Conservation (phyloP, 2,888 invertebrate species). For the Stenichneumon culpator region DNA sequence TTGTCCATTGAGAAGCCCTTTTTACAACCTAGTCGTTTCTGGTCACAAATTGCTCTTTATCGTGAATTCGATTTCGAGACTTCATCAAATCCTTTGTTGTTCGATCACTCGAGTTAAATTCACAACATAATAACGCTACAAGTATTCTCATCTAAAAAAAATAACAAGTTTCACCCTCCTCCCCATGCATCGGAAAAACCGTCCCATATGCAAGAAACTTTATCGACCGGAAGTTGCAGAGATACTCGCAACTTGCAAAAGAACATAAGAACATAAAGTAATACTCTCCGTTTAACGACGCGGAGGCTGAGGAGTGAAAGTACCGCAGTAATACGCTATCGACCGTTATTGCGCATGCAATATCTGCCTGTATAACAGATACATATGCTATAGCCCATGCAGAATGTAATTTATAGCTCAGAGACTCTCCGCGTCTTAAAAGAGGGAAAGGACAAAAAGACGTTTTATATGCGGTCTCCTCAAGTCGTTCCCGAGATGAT, state of each 20-base stretch:
- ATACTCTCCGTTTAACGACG: slow-evolving; percentile 32
- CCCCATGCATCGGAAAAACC: background rate
- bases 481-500: slow-evolving; percentile 22
- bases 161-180: background rate
- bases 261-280: slow-evolving; percentile 22
- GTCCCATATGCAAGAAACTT: slow-evolving; percentile 1
- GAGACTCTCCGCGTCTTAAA: background rate
- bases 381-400: no score
- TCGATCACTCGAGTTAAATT: background rate
- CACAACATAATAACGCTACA: background rate
- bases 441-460: background rate
- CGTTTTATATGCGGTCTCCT: slow-evolving; percentile 6
- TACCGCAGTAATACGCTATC: slow-evolving; percentile 45
- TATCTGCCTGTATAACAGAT: no score
- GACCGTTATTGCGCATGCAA: slow-evolving; percentile 33
- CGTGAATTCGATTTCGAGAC: background rate
- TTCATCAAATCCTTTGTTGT: background rate
- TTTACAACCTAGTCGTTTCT: background rate
- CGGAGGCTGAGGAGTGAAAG: slow-evolving; percentile 43
- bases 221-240: slow-evolving; percentile 18
- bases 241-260: slow-evolving; percentile 9
- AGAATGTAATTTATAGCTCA: slow-evolving; percentile 32
- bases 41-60: background rate
- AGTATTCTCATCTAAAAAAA: background rate
- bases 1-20: background rate